These are phyloP conservation scores for Acrocephalus scirpaceus DNA, from an alignment of 2,797 vertebrate genomes.

Conservation along the genomic window DNA sequence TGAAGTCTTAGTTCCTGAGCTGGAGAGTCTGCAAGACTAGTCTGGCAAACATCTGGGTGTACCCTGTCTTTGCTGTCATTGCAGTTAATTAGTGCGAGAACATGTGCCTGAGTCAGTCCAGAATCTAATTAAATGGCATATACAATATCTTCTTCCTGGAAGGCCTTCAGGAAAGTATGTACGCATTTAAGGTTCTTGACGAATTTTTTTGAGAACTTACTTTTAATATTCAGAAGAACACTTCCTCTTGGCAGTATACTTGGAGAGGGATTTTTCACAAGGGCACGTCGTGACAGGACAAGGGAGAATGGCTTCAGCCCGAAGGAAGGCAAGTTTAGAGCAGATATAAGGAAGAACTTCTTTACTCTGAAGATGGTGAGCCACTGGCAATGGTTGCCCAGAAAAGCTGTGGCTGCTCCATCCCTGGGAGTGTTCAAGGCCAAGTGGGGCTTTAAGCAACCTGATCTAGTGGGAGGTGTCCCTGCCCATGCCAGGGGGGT, in stretches of 20 bases:
- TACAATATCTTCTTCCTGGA: not conserved
- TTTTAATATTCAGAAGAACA: conserved; percentile 1
- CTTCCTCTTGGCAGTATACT: not conserved
- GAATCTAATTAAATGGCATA: not conserved
- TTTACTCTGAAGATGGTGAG: not conserved
- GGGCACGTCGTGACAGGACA: not conserved
- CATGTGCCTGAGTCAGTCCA: not conserved
- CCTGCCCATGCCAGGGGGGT: not conserved
- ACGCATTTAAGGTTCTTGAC: not conserved
- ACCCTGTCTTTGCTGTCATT: not conserved
- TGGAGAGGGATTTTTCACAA: not conserved
- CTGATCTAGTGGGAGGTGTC: not conserved
- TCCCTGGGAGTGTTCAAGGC: not conserved
- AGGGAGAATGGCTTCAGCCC: not conserved
- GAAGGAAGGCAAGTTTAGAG: not conserved
- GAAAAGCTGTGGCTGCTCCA: not conserved
- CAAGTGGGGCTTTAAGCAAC: not conserved
- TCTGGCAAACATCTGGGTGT: not conserved
- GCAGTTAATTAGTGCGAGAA: not conserved
- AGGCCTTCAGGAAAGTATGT: not conserved
- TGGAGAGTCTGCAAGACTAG: not conserved
- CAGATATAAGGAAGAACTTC: not conserved
- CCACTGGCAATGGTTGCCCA: not conserved
- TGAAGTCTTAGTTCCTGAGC: not conserved
- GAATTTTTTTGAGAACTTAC: not conserved